phyloP scores from a whole-genome alignment of 2,797 vertebrate species.

The Menidia menidia region DNA sequence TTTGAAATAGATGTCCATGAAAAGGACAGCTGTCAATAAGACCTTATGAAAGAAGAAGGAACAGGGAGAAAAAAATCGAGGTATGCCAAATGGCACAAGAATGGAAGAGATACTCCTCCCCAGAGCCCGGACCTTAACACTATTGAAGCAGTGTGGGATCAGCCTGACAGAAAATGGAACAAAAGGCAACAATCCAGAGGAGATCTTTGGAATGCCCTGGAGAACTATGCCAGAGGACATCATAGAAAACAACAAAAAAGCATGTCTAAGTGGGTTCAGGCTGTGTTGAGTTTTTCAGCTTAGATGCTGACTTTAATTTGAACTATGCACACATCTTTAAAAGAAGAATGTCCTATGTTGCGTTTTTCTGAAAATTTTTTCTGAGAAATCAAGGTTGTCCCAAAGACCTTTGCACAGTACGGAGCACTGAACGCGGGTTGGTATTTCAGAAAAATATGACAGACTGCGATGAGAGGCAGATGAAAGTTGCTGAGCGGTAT shows the following conservation, averaged over 20 bases:
- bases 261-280: background rate
- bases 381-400: background rate
- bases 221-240: background rate
- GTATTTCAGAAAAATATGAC: constrained; percentile 15
- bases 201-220: background rate
- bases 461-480: constrained; percentile 8
- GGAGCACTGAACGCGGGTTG: background rate
- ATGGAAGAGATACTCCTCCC: background rate
- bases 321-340: background rate
- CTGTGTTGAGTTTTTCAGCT: background rate
- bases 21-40: background rate
- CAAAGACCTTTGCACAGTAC: background rate
- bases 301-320: background rate
- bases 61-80: background rate
- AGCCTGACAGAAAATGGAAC: background rate
- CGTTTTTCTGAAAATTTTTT: background rate
- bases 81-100: background rate
- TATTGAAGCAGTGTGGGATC: background rate
- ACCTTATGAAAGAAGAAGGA: background rate
- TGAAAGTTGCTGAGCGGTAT: constrained; percentile 17
- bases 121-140: background rate
- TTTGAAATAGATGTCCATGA: too few relatives aligned
- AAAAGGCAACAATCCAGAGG: background rate
- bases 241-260: background rate
- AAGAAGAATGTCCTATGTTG: background rate